Evolutionary conservation across 2,113 vertebrate species (phyloP), one percentile per base, ranked within the genome.

Genomic region (Mirounga angustirostris): DNA sequence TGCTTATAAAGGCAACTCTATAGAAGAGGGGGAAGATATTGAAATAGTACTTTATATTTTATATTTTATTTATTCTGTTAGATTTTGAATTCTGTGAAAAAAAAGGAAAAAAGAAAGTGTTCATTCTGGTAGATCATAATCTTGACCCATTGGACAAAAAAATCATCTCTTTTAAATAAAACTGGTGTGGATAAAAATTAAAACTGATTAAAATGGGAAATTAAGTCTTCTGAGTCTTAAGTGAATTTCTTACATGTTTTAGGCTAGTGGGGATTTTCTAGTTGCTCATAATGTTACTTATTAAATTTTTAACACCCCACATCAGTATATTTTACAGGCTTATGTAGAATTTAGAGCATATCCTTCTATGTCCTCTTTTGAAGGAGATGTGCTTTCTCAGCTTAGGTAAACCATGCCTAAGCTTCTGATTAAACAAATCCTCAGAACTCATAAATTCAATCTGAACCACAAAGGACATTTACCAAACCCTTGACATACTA

Each of bases 171-270:
- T 58, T 76, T 40, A 73, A 97, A 54, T 65, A 71, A 78, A 50
- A 93, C 8, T 40, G 50, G 86, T 78, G n/a, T 56, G 26, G 54
- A 36, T 63, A 61, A 93, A 86, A 95, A 87, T 54, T 36, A 71
- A 90, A 90, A 56, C 6, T 54, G 46, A 36, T 36, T 46, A n/a
- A 82, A 67, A 81, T 30, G 40, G 33, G 33, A 92, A 92, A 76
- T 74, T n/a, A 65, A 86, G 52, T 16, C n/a, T 63, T 73, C 71
- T 90, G 89, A 89, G 33, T 7, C 7, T 19, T 46, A 18, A 80
- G 46, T 92, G 28, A 93, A 61, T 81, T 95, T 95, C 58, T 92
- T 74, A 7, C 16, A 19, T 40, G 36, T 85, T 93, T 90, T 30
- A 61, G 40, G 22, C 28, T 24, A 58, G 33, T 26, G 18, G 24